Percentiles rank a stretch among this genome's conserved stretches.
phyloP scores from a whole-genome alignment of 2,888 invertebrate species.

The Scaptomyza cyrtandrae region DNA sequence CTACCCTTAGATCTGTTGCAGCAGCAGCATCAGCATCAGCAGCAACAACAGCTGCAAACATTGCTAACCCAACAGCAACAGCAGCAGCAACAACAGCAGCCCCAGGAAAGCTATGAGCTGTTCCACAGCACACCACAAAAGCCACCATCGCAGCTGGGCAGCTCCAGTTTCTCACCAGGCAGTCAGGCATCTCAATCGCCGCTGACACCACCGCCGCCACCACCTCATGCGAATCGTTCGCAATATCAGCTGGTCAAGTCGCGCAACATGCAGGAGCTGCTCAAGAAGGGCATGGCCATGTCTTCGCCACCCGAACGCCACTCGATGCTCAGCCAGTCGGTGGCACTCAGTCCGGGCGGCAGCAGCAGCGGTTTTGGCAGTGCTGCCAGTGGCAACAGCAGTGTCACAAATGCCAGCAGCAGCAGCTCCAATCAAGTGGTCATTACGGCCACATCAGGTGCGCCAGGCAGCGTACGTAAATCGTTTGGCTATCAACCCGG shows the following conservation, averaged over 20 bases:
- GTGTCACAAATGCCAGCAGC: constrained; percentile 28
- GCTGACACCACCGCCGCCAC: constrained; percentile 85
- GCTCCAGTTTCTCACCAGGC: constrained; percentile 62
- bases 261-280: constrained; percentile 85
- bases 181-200: constrained; percentile 86
- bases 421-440: constrained; percentile 48
- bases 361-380: constrained; percentile 84
- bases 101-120: constrained; percentile 80
- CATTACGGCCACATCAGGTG: constrained; percentile 37
- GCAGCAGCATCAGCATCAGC: constrained; percentile 68
- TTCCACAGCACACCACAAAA: constrained; percentile 84
- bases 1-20: constrained; percentile 82
- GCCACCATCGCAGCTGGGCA: constrained; percentile 61
- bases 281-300: constrained; percentile 88
- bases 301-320: constrained; percentile 86
- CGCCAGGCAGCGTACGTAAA: constrained; percentile 68
- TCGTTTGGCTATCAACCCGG: constrained; percentile 73
- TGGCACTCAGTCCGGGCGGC: constrained; percentile 84
- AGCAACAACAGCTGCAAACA: constrained; percentile 63
- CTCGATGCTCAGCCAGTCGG: constrained; percentile 87
- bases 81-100: constrained; percentile 59
- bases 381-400: constrained; percentile 76
- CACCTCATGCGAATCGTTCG: constrained; percentile 82
- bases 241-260: constrained; percentile 83
- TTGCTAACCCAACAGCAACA: constrained; percentile 67